A percentile compares a stretch with the other conserved stretches of the same genome.
These are phyloP conservation scores for Arremon brunneinucha DNA, from an alignment of 2,797 vertebrate genomes.

Conservation along the genomic window DNA sequence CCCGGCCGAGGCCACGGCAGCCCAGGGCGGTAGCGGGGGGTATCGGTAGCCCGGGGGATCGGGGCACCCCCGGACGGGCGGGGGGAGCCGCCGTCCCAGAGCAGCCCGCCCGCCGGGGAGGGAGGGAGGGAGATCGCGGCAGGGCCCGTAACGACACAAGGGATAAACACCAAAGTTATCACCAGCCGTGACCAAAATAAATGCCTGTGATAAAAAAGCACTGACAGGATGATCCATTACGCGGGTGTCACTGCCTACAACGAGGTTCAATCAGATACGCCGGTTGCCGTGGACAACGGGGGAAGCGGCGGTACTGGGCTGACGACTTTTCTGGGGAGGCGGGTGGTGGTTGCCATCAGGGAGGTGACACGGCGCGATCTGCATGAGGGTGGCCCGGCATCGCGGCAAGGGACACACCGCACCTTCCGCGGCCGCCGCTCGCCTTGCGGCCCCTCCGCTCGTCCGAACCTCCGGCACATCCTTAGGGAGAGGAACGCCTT, in stretches of 20 bases:
- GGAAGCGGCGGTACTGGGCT: slow-evolving; percentile 57
- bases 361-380: slow-evolving; percentile 35
- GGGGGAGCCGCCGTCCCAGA: background rate
- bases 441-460: background rate
- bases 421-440: background rate
- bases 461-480: background rate
- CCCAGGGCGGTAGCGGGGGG: rapidly evolving
- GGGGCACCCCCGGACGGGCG: background rate
- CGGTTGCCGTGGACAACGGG: slow-evolving; percentile 62
- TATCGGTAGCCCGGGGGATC: no score
- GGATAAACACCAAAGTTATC: slow-evolving; percentile 63
- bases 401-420: background rate
- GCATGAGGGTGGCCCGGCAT: slow-evolving; percentile 21
- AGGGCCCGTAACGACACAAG: slow-evolving; percentile 34
- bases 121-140: background rate
- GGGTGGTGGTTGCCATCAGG: slow-evolving; percentile 23
- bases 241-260: slow-evolving; percentile 64
- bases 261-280: slow-evolving; percentile 66
- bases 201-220: slow-evolving; percentile 65
- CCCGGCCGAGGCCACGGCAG: background rate
- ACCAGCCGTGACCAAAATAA: slow-evolving; percentile 67
- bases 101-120: no score
- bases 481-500: background rate
- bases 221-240: slow-evolving; percentile 67
- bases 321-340: slow-evolving; percentile 49